Percentiles rank a stretch among this genome's conserved stretches.
Conservation (phyloP, 2,888 invertebrate species). For the Dasypogon diadema region DNA sequence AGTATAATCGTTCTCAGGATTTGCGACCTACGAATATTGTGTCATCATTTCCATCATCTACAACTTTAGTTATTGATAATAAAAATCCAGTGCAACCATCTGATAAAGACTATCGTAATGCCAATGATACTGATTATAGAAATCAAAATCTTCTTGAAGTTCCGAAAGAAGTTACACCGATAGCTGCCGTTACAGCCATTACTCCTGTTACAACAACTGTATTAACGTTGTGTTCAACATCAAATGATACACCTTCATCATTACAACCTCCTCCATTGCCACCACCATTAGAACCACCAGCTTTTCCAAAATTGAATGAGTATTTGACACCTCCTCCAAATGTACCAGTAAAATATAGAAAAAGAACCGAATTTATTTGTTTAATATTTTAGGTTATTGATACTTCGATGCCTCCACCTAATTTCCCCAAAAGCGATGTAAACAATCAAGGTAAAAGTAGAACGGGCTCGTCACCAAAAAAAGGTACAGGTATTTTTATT, state of each 20-base stretch:
- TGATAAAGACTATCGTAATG: slow-evolving; percentile 33
- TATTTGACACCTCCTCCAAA: slow-evolving; percentile 28
- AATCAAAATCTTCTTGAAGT: slow-evolving; percentile 1
- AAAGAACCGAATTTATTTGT: not conserved
- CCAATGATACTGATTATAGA: slow-evolving; percentile 23
- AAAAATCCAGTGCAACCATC: not conserved
- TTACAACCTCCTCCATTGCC: slow-evolving; percentile 60
- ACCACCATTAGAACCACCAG: slow-evolving; percentile 54
- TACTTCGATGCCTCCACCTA: slow-evolving; percentile 56
- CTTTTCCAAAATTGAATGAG: slow-evolving; percentile 46
- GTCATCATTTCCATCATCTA: not conserved
- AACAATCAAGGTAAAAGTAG: slow-evolving; percentile 61
- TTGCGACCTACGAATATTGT: not conserved
- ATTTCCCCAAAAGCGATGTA: slow-evolving; percentile 28
- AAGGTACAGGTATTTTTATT: slow-evolving; percentile 41
- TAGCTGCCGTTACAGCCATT: not conserved
- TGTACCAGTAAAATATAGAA: not conserved
- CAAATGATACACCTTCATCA: not conserved
- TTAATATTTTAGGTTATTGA: slow-evolving; percentile 61
- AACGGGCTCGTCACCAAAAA: slow-evolving; percentile 62
- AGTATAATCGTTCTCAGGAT: slow-evolving; percentile 24
- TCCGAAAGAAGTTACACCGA: slow-evolving; percentile 31
- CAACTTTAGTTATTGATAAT: not conserved
- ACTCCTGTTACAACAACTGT: slow-evolving; percentile 1
- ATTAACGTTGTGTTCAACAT: not conserved